Evolutionary conservation across 2,888 invertebrate species (phyloP).

Genomic region (Eulithis prunata): DNA sequence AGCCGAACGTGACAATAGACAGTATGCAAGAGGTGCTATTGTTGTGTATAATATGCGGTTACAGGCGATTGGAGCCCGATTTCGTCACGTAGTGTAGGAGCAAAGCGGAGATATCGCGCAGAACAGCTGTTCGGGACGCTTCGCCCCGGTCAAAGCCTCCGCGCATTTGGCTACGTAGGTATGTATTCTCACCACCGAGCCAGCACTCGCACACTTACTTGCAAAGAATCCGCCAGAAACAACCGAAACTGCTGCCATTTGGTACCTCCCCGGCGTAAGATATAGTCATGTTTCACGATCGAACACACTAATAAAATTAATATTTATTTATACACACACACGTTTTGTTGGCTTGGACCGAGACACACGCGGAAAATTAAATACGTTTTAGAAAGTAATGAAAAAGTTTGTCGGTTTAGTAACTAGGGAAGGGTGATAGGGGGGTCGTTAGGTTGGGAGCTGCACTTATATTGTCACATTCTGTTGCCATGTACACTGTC

Average conservation of each 20-base stretch:
- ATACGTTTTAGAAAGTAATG: conserved; percentile 80
- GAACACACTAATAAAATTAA: conserved; percentile 69
- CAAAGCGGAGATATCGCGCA: conserved; percentile 45
- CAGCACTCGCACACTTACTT: conserved; percentile 86
- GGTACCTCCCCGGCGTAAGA: conserved; percentile 96
- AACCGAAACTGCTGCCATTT: conserved; percentile 96
- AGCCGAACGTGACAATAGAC: conserved; percentile 57
- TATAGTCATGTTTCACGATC: conserved; percentile 89
- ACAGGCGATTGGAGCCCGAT: conserved; percentile 54
- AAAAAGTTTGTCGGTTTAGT: conserved; percentile 70
- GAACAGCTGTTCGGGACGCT: conserved; percentile 69
- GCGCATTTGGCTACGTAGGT: background rate
- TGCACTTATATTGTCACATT: conserved; percentile 78
- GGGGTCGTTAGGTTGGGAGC: conserved; percentile 65
- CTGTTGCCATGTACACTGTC: conserved; percentile 71
- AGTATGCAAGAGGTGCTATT: conserved; percentile 53
- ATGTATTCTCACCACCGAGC: conserved; percentile 40
- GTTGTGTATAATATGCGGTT: conserved; percentile 55
- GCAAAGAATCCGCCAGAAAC: conserved; percentile 95
- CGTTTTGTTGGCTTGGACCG: conserved; percentile 74
- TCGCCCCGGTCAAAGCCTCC: conserved; percentile 29
- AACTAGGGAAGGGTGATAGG: conserved; percentile 67
- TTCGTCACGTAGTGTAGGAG: conserved; percentile 53
- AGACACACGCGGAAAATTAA: conserved; percentile 81
- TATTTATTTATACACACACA: conserved; percentile 80